A percentile compares a stretch with the other conserved stretches of the same genome.
phyloP scores from a whole-genome alignment of 1,140 invertebrate species.

The Saccostrea echinata region DNA sequence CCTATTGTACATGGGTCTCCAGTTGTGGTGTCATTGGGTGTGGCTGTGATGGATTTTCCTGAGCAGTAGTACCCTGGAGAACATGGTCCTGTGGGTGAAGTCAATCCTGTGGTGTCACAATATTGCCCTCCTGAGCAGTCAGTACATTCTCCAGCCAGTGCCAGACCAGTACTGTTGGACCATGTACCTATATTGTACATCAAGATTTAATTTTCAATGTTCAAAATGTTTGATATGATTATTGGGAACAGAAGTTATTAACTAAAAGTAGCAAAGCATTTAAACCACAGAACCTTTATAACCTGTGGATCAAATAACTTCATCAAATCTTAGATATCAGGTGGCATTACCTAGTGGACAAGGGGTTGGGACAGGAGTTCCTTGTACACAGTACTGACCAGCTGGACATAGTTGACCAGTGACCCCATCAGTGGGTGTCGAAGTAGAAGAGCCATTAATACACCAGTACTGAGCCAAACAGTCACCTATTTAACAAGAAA shows the following conservation, averaged over 20 bases:
- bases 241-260: too few species aligned
- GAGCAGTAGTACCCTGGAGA: conserved; percentile 73
- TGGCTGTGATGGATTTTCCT: conserved; percentile 62
- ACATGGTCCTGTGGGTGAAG: conserved; percentile 73
- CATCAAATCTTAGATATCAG: background rate
- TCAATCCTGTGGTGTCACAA: conserved; percentile 73
- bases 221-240: too few species aligned
- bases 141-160: conserved; percentile 64
- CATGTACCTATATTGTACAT: conserved; percentile 60
- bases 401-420: conserved; percentile 73
- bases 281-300: too few species aligned
- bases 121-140: conserved; percentile 74
- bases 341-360: conserved; percentile 68
- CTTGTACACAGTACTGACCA: conserved; percentile 72
- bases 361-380: conserved; percentile 67
- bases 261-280: too few species aligned
- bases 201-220: too few species aligned
- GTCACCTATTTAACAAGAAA: conserved; percentile 63
- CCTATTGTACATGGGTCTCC: conserved; percentile 71
- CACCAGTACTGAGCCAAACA: conserved; percentile 76
- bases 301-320: too few species aligned
- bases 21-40: conserved; percentile 68
- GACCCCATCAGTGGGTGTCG: conserved; percentile 73
- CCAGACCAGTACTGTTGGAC: conserved; percentile 75
- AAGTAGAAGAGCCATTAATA: conserved; percentile 71